Base-by-base conservation (phyloP, 2,888 invertebrate species). In the Drosophila macrospina region DNA sequence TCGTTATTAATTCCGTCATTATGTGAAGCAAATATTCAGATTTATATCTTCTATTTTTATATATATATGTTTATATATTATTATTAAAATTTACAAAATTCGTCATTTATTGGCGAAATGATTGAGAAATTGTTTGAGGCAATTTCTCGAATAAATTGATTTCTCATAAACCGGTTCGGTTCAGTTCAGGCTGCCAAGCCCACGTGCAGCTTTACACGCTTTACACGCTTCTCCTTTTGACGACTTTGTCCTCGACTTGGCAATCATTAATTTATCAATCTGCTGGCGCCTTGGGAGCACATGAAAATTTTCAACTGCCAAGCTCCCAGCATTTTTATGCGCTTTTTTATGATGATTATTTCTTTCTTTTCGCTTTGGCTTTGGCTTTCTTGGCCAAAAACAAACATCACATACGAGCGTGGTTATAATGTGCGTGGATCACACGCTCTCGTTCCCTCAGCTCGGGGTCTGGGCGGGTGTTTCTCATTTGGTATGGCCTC, bases 211-310 rank as follows among this genome's bases (percentile, higher is more conserved):
- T 64, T 64, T 68, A 57, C n/a, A 51, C 66, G 72, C 69, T 60
- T 77, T 80, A 67, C 67, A 61, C 66, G 62, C 61, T 56, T 57
- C 41, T 48, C 41, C 51, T 56, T 67, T 73, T 77, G 73, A 75
- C 54, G 79, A 74, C 75, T 71, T 70, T 65, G 80, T 69, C 77
- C 62, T 78, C 78, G 73, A 69, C 54, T 72, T 78, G 79, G 85
- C 86, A 87, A 86, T 86, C 89, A 87, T 85, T 87, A 85, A 89
- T 85, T 85, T 85, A 85, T 85, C 85, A 89, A 85, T 87, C 79
- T 81, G 73, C 76, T 69, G 69, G 86, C 82, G 71, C 83, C 78
- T 73, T 79, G 83, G 83, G 88, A 79, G 72, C 64, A 67, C 79
- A 85, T 88, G 87, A 86, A 84, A 81, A 81, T 86, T 88, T 80